Percentiles rank a stretch among this genome's conserved stretches.
These are phyloP conservation scores for Dendrolimus punctatus DNA, from an alignment of 1,140 invertebrate species.

Conservation along the genomic window DNA sequence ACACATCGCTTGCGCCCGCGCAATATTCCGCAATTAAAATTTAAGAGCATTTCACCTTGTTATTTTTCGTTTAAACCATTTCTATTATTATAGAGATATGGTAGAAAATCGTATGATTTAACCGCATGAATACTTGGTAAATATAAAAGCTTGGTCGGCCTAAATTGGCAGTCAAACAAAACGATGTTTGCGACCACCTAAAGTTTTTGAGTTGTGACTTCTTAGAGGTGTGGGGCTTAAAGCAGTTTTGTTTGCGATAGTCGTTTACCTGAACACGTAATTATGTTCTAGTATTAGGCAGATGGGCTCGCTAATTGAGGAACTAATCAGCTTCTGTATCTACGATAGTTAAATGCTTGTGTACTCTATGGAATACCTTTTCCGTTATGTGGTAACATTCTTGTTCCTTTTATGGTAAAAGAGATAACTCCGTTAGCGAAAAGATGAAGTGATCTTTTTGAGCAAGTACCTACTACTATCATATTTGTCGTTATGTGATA, in stretches of 20 bases:
- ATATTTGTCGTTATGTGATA: too few species aligned
- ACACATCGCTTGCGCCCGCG: conserved; percentile 31
- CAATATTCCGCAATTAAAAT: conserved; percentile 45
- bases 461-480: too few species aligned
- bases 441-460: too few species aligned
- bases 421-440: too few species aligned
- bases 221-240: conserved; percentile 25
- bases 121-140: conserved; percentile 8
- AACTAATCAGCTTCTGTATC: conserved; percentile 6
- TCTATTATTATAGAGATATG: neutral
- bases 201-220: conserved; percentile 24
- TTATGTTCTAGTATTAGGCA: conserved; percentile 33
- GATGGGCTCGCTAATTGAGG: conserved; percentile 29
- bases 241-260: conserved; percentile 32
- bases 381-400: too few species aligned
- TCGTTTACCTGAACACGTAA: conserved; percentile 33
- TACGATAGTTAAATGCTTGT: too few species aligned
- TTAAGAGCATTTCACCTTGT: conserved; percentile 24
- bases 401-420: too few species aligned
- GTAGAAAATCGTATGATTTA: neutral
- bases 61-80: neutral
- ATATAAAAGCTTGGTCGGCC: conserved; percentile 30
- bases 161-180: conserved; percentile 59
- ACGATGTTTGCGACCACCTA: conserved; percentile 60
- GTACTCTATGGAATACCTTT: too few species aligned